A percentile compares a stretch with the other conserved stretches of the same genome.
Evolutionary conservation across 2,113 vertebrate genomes (phyloP).

Genomic region (Strigops habroptila): DNA sequence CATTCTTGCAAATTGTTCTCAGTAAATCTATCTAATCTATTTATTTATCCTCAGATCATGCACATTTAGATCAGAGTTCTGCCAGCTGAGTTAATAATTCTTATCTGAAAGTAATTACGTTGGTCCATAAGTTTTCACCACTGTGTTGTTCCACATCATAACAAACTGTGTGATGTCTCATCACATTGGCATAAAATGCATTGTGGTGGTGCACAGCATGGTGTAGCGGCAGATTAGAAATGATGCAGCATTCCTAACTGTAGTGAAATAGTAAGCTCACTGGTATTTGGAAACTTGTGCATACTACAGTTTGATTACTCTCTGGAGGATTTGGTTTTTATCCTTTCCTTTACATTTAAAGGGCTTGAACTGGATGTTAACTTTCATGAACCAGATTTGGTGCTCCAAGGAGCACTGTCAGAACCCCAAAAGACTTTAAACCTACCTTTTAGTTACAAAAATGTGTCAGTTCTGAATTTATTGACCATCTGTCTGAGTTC

Average conservation of each 20-base stretch:
- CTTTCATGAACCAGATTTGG: slow-evolving; percentile 54
- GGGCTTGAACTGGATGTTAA: slow-evolving; percentile 32
- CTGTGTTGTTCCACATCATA: slow-evolving; percentile 50
- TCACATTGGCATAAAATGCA: slow-evolving; percentile 27
- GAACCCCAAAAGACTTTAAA: slow-evolving; percentile 51
- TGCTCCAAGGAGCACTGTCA: slow-evolving; percentile 1
- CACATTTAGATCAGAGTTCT: slow-evolving; percentile 47
- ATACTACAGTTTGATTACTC: neutral
- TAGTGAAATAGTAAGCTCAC: slow-evolving; percentile 14
- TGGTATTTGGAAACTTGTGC: slow-evolving; percentile 8
- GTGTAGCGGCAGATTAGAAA: slow-evolving; percentile 24
- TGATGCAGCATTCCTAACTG: neutral
- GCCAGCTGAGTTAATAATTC: slow-evolving; percentile 61
- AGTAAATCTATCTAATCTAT: slow-evolving; percentile 55
- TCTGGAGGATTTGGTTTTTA: neutral
- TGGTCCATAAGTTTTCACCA: slow-evolving; percentile 48
- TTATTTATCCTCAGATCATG: slow-evolving; percentile 61
- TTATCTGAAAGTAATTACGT: slow-evolving; percentile 43
- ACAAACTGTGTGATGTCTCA: slow-evolving; percentile 49
- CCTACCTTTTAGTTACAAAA: slow-evolving; percentile 63
- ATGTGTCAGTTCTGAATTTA: slow-evolving; percentile 68
- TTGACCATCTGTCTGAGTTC: slow-evolving; percentile 76
- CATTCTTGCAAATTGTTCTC: slow-evolving; percentile 34
- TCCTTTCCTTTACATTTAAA: slow-evolving; percentile 42
- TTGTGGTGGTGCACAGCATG: slow-evolving; percentile 33